Conservation (phyloP, 2,113 vertebrate genomes). For the Lates calcarifer region DNA sequence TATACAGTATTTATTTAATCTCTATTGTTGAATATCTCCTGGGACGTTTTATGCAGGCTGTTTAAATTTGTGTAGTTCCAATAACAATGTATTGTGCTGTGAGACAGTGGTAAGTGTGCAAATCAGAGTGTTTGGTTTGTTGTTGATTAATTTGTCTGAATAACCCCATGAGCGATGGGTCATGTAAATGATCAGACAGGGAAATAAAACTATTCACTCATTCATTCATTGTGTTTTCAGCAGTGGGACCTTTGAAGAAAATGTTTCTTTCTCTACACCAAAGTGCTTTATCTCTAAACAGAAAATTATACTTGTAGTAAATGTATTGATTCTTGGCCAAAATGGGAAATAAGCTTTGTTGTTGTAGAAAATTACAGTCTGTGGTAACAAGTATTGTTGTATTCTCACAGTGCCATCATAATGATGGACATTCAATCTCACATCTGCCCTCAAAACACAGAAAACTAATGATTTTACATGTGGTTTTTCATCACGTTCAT, state of each 20-base stretch:
- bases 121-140: neutral
- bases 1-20: neutral
- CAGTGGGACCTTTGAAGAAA: neutral
- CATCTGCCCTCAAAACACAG: neutral
- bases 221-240: conserved; percentile 2
- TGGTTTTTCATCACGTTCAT: neutral
- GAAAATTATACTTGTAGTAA: neutral
- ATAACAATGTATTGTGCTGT: neutral
- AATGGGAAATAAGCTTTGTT: neutral
- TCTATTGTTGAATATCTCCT: neutral
- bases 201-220: neutral
- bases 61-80: neutral
- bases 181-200: neutral
- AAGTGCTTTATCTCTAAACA: neutral
- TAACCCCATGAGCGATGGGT: neutral
- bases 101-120: neutral
- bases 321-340: neutral
- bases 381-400: neutral
- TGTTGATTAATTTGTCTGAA: neutral
- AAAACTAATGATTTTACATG: neutral
- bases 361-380: neutral
- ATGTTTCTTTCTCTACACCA: neutral
- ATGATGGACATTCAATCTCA: neutral
- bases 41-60: neutral
- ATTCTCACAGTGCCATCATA: neutral